Conservation (phyloP, 1,140 invertebrate species). For the Teleogryllus occipitalis region DNA sequence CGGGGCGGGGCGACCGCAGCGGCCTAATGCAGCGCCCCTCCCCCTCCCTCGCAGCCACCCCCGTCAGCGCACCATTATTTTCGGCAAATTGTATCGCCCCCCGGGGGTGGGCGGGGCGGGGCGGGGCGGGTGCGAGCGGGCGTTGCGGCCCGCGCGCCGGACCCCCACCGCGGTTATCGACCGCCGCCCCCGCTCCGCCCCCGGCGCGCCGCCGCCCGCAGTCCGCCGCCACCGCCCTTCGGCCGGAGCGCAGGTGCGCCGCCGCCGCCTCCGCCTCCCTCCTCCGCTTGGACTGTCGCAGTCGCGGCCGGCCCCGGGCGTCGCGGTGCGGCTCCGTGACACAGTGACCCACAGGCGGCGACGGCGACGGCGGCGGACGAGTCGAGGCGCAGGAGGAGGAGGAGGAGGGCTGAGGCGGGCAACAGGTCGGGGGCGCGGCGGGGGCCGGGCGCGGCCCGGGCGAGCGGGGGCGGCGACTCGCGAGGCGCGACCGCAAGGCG, state of each 20-base stretch:
- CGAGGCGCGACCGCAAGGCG: not conserved
- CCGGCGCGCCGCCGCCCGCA: no score
- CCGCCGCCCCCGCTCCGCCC: no score
- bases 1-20: not conserved
- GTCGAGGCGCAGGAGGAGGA: not conserved
- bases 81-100: not conserved
- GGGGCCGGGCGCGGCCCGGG: no score
- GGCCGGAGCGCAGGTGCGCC: not conserved
- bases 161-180: not conserved
- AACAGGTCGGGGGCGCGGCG: not conserved
- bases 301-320: no score
- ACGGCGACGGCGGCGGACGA: no score
- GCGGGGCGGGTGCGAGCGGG: not conserved
- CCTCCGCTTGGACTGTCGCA: not conserved
- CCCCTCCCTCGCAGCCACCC: not conserved
- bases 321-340: not conserved
- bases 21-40: not conserved
- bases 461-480: not conserved
- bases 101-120: not conserved
- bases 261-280: no score
- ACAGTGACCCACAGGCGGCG: not conserved
- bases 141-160: not conserved
- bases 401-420: not conserved
- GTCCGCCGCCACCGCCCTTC: no score
- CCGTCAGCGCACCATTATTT: not conserved